A percentile compares a stretch with the other conserved stretches of the same genome.
Evolutionary conservation across 2,113 vertebrate genomes (phyloP).

Genomic region (Gnathonemus longibarbis): DNA sequence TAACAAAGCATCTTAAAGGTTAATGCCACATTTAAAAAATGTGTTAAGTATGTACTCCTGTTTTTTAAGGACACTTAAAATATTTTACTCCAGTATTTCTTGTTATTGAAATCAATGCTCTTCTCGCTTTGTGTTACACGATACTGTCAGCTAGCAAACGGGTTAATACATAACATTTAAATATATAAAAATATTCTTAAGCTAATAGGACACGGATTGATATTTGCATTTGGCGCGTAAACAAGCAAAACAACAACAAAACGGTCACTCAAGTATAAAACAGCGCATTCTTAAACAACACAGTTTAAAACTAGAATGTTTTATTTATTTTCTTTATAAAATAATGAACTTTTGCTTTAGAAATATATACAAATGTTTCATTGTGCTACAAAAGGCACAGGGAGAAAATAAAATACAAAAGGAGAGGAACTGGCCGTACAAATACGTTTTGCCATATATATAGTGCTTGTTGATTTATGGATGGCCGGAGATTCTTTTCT

Average conservation of each 20-base stretch:
- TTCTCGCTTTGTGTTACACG: background rate
- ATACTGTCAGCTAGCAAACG: background rate
- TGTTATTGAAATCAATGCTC: background rate
- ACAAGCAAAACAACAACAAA: background rate
- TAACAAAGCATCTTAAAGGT: background rate
- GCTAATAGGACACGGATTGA: background rate
- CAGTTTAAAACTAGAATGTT: constrained; percentile 75
- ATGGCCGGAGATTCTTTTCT: constrained; percentile 65
- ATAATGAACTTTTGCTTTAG: constrained; percentile 73
- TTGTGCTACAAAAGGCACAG: constrained; percentile 59
- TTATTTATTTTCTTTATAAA: constrained; percentile 91
- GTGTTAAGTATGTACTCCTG: background rate
- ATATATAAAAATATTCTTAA: background rate
- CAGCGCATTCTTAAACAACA: background rate
- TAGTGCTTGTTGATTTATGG: constrained; percentile 78
- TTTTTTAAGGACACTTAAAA: background rate
- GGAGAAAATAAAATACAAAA: constrained; percentile 49
- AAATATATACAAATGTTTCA: constrained; percentile 70
- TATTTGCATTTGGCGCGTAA: background rate
- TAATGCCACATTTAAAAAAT: background rate
- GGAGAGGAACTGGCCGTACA: constrained; percentile 59
- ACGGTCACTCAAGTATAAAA: background rate
- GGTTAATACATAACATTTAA: background rate
- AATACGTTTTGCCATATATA: constrained; percentile 64
- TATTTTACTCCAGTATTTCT: background rate